Evolutionary conservation across 2,888 invertebrate genomes (phyloP).

Genomic region (Drosophila robusta): DNA sequence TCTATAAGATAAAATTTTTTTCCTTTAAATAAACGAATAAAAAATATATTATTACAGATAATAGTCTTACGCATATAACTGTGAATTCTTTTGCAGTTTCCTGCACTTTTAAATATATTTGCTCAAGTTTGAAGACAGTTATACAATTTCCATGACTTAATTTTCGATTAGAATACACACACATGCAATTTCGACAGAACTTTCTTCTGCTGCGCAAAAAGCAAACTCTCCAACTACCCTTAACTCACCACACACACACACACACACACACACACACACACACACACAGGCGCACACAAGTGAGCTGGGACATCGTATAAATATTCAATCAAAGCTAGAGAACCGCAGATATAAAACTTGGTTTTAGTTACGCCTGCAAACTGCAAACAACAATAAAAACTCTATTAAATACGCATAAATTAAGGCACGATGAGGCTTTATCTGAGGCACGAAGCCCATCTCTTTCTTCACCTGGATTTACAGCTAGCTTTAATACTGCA

Average conservation of each 20-base stretch:
- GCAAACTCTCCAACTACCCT: slow-evolving; percentile 5
- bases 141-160: slow-evolving; percentile 6
- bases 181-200: slow-evolving; percentile 25
- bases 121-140: neutral
- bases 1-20: neutral
- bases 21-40: neutral
- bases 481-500: slow-evolving; percentile 55
- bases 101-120: neutral
- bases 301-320: slow-evolving; percentile 49
- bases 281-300: neutral
- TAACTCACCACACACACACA: neutral
- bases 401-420: slow-evolving; percentile 81
- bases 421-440: slow-evolving; percentile 49
- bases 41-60: neutral
- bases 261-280: neutral
- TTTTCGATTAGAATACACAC: neutral
- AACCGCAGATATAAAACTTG: slow-evolving; percentile 60
- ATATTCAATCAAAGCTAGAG: slow-evolving; percentile 67
- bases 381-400: slow-evolving; percentile 77
- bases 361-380: slow-evolving; percentile 37
- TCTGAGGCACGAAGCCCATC: slow-evolving; percentile 6
- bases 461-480: slow-evolving; percentile 50
- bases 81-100: no score
- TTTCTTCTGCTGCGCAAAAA: slow-evolving; percentile 10
- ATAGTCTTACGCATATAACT: neutral